Evolutionary conservation across 1,140 invertebrate species (phyloP), one percentile per base, ranked within the genome.

Genomic region (Sipha flava): DNA sequence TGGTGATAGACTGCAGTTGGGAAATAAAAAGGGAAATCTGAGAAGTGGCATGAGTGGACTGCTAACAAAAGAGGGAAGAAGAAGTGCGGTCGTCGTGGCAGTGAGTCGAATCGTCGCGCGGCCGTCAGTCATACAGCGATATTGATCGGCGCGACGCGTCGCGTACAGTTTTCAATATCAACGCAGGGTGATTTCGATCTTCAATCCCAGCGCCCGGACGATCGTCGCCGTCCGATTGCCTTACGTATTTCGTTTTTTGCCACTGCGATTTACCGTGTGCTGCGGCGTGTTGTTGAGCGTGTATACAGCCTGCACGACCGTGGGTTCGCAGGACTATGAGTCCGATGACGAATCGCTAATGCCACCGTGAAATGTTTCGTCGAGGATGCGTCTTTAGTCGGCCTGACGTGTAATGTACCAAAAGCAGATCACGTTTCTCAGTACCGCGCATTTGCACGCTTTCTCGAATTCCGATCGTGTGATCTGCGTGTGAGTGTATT

Each of bases 351-450:
- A 75, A 75, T 75, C 23, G 72, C 49, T n/a, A 34, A 75, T 14
- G 14, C 10, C 16, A 18, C 12, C n/a, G 49, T 18, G 43, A 16
- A 45, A n/a, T 10, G 49, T 52, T 52, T 18, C 12, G 29, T 75
- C 31, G 72, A 23, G 21, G 72, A 29, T 54, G 49, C 7, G 26
- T 34, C 6, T 52, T 52, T 49, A 47, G 43, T 29, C 40, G 14
- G 26, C 45, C 43, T n/a, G 26, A 26, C 9, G 29, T 16, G 6
- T 59, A 7, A 73, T 37, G 47, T 75, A n/a, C 54, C 72, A 75
- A 75, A 75, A 75, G 54, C 72, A 75, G 47, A 75, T 75, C 72
- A 75, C 72, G 72, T 75, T 75, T 52, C 47, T 66, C 21, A 23
- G 62, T 3, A 14, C 49, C 31, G n/a, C 14, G 5, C n/a, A 34